These are phyloP conservation scores for Lophius americanus DNA, from an alignment of 2,797 vertebrate genomes.

Conservation along the genomic window DNA sequence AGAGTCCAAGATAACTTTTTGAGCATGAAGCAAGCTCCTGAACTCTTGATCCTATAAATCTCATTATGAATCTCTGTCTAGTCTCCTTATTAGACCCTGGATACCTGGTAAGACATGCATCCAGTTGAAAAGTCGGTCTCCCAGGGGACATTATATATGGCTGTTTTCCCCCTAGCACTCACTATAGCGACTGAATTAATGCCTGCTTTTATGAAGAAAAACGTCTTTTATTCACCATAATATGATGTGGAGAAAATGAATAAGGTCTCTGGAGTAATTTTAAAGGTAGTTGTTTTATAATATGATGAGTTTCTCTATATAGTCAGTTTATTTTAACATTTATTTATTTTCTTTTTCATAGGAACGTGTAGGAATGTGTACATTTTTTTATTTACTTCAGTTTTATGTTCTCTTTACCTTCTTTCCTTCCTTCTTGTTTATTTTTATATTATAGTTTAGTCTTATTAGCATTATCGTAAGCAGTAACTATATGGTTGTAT, in stretches of 20 bases:
- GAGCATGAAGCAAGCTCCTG: conserved; percentile 7
- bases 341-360: neutral
- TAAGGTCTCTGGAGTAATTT: too few species aligned
- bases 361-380: neutral
- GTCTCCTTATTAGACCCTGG: conserved; percentile 5
- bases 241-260: too few species aligned
- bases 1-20: neutral
- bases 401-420: neutral
- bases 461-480: neutral
- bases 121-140: neutral
- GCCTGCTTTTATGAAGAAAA: too few species aligned
- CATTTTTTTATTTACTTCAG: neutral
- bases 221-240: too few species aligned
- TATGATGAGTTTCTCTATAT: too few species aligned
- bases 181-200: too few species aligned
- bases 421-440: neutral
- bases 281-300: too few species aligned
- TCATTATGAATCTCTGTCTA: conserved; percentile 21
- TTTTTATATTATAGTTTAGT: neutral
- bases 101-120: neutral
- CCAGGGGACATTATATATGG: conserved; percentile 6
- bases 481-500: neutral
- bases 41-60: conserved; percentile 5
- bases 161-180: neutral
- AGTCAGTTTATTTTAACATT: neutral